Evolutionary conservation across 2,113 vertebrate genomes (phyloP).

Genomic region (Ctenomys sociabilis): DNA sequence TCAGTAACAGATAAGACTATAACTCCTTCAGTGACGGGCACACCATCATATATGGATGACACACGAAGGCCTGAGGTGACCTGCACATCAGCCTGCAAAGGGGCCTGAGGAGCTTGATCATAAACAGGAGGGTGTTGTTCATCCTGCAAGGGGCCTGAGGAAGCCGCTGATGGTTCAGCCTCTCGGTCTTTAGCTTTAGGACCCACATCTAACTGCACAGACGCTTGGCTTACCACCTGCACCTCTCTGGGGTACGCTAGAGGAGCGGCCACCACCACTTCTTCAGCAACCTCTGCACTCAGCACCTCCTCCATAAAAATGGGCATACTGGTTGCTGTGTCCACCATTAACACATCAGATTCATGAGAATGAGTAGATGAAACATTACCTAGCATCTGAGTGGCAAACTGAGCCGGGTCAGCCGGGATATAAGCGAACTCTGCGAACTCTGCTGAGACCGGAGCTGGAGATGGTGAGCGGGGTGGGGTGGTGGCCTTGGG

Average conservation of each 20-base stretch:
- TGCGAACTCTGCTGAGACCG: conserved; percentile 61
- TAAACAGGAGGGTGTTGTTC: conserved; percentile 76
- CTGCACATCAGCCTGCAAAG: conserved; percentile 64
- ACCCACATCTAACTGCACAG: conserved; percentile 44
- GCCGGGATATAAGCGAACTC: conserved; percentile 79
- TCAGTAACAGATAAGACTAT: conserved; percentile 70
- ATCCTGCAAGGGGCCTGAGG: conserved; percentile 72
- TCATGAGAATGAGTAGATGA: conserved; percentile 64
- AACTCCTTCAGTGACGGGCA: conserved; percentile 63
- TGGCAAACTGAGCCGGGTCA: conserved; percentile 81
- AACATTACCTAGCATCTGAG: conserved; percentile 80
- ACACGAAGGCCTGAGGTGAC: not conserved
- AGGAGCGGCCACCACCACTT: not conserved
- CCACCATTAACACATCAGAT: conserved; percentile 81
- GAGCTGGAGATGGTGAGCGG: not conserved
- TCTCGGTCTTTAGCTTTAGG: conserved; percentile 32
- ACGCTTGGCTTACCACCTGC: conserved; percentile 21
- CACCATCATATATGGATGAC: conserved; percentile 35
- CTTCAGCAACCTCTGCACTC: conserved; percentile 69
- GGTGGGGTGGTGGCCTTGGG: conserved; percentile 60
- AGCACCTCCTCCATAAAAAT: conserved; percentile 22
- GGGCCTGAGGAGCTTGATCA: conserved; percentile 51
- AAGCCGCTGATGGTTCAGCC: conserved; percentile 64
- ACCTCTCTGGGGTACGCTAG: conserved; percentile 30
- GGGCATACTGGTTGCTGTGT: conserved; percentile 82